Percentiles rank a stretch among this genome's conserved stretches.
Conservation (phyloP, 2,797 vertebrate species). For the Sebastes goodei region DNA sequence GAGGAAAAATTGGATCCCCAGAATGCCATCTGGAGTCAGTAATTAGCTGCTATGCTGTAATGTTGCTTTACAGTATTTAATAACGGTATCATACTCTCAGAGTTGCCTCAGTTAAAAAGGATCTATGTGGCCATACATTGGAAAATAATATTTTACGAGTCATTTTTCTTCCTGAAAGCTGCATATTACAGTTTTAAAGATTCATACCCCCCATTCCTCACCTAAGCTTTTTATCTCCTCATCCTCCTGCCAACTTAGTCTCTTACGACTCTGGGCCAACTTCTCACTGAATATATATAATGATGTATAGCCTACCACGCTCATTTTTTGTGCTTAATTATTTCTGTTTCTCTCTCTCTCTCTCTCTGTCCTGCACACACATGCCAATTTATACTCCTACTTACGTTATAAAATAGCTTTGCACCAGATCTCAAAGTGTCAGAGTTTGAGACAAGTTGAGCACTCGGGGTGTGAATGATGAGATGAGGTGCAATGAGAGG, state of each 20-base stretch:
- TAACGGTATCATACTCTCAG: conserved; percentile 18
- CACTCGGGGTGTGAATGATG: background rate
- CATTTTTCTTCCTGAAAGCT: conserved; percentile 53
- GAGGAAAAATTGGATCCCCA: background rate
- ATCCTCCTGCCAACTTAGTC: conserved; percentile 4
- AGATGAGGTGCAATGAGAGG: background rate
- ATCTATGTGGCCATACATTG: conserved; percentile 27
- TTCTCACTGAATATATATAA: conserved; percentile 20
- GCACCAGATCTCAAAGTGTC: background rate
- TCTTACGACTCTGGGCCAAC: conserved; percentile 11
- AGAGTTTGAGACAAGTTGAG: background rate
- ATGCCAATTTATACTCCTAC: background rate
- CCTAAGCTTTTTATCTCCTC: conserved; percentile 44
- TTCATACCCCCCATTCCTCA: conserved; percentile 36
- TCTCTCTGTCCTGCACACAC: background rate
- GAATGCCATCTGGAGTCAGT: conserved; percentile 37
- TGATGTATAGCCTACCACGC: background rate
- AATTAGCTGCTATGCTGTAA: conserved; percentile 46
- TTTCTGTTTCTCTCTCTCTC: background rate
- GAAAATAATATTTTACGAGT: conserved; percentile 22
- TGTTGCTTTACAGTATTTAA: conserved; percentile 33
- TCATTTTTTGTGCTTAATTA: conserved; percentile 7
- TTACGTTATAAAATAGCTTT: background rate
- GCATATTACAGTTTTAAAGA: conserved; percentile 50
- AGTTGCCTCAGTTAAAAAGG: conserved; percentile 13